These are phyloP conservation scores for Patella ulyssiponensis DNA, from an alignment of 2,888 invertebrate genomes.

Conservation along the genomic window DNA sequence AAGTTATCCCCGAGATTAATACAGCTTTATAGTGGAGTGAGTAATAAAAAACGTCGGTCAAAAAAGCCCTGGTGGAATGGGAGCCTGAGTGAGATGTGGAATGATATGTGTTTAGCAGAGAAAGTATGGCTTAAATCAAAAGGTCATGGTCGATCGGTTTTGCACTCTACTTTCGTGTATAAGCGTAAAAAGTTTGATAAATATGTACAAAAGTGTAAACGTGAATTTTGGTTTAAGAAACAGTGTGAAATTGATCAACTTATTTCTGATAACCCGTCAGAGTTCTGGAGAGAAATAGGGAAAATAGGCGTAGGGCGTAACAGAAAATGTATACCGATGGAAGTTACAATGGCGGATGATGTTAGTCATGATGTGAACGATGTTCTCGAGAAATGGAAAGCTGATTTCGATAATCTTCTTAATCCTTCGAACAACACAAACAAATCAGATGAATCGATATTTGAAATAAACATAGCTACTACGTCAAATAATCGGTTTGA, in stretches of 20 bases:
- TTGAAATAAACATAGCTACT: no score
- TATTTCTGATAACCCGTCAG: no score
- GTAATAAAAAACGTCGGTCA: background rate
- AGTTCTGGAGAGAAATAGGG: background rate
- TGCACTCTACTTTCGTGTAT: background rate
- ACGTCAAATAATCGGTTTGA: no score
- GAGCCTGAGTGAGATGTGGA: background rate
- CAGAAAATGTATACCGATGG: background rate
- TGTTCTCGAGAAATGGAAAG: background rate
- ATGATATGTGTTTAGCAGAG: background rate
- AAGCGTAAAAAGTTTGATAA: background rate
- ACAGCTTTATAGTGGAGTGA: background rate
- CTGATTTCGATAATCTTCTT: background rate
- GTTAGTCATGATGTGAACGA: background rate
- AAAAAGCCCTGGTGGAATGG: conserved; percentile 3
- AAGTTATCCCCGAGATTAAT: background rate
- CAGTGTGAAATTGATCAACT: no score
- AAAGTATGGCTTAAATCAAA: background rate
- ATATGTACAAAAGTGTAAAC: background rate
- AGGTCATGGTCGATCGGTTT: background rate
- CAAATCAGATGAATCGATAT: no score
- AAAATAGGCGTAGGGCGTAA: background rate
- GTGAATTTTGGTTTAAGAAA: background rate
- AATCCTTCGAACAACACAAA: no score
- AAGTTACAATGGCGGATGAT: background rate